Percentiles rank a stretch among this genome's conserved stretches.
These are phyloP conservation scores for Drosophila antonietae DNA, from an alignment of 2,888 invertebrate species.

Conservation along the genomic window DNA sequence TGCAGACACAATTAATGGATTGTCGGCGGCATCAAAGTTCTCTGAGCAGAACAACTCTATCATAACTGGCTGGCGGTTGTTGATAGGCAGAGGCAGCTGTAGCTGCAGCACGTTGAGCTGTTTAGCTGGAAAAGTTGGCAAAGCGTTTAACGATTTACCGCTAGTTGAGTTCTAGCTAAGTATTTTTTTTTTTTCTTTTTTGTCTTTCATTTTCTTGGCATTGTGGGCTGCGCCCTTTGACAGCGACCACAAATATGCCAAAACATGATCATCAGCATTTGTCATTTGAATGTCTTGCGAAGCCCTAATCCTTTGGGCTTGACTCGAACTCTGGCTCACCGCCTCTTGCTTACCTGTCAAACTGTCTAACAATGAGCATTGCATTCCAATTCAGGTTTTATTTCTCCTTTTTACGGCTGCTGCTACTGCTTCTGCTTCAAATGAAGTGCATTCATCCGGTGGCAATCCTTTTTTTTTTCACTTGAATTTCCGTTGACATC, in stretches of 20 bases:
- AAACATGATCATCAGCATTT: constrained; percentile 71
- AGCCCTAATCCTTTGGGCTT: constrained; percentile 64
- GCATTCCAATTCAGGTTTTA: constrained; percentile 41
- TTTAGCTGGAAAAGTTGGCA: constrained; percentile 44
- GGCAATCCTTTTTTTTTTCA: constrained; percentile 76
- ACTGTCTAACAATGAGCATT: constrained; percentile 63
- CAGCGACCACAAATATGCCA: constrained; percentile 71
- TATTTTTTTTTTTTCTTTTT: constrained; percentile 8
- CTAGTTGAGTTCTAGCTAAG: constrained; percentile 21
- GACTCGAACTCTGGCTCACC: constrained; percentile 39
- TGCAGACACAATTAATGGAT: constrained; percentile 66
- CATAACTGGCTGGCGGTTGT: constrained; percentile 21
- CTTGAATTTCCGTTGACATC: constrained; percentile 75
- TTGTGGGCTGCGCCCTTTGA: constrained; percentile 45
- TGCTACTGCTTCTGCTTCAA: constrained; percentile 69
- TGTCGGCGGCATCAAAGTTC: constrained; percentile 65
- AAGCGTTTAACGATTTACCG: constrained; percentile 42
- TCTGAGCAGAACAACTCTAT: constrained; percentile 59
- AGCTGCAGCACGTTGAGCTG: constrained; percentile 33
- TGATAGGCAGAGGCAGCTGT: constrained; percentile 49
- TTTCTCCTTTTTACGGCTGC: constrained; percentile 14
- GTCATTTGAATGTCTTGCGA: constrained; percentile 48
- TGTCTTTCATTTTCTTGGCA: not conserved
- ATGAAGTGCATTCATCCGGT: constrained; percentile 80
- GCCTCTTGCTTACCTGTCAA: constrained; percentile 49